Evolutionary conservation across 2,888 invertebrate species (phyloP), one percentile per base, ranked within the genome.

Genomic region (Ferdinandea cuprea): DNA sequence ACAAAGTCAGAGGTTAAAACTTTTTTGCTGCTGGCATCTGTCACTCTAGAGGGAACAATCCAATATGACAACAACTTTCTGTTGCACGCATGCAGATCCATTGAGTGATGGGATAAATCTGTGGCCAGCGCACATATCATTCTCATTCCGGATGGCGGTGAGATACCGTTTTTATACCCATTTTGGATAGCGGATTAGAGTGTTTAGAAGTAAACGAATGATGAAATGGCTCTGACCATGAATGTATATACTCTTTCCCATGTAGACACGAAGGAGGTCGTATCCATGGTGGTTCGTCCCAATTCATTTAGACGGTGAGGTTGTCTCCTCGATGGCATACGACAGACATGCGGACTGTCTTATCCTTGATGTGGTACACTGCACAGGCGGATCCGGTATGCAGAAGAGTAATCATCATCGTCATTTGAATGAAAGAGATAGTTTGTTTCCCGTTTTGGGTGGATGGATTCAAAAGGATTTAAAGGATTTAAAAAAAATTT

Each of bases 81-180:
- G 42, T 35, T 59, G 54, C 61, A 83, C 81, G 77, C 77, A 77
- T 66, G 25, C 72, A 68, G 28, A 74, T 76, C 65, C 71, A 81
- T 74, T 76, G 76, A 76, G 81, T 83, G 81, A 83, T 77, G 77
- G 54, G 42, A 71, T 59, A 59, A 83, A 77, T 66, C 81, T 81
- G 80, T 71, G 77, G 77, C 25, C 35, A 77, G 56, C 54, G 77
- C 66, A n/a, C n/a, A 61, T 72, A 59, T 83, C 76, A 81, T 59
- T 25, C 65, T 52, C 19, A 52, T 65, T 35, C 65, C 44, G n/a
- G 42, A 15, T 21, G 69, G 25, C 21, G 69, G 25, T 35, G 48
- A 54, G 54, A 71, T 65, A 65, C 21, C 42, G 42, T 44, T 50
- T 30, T 52, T 73, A 52, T 61, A 42, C 40, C 9, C 37, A 48